Evolutionary conservation across 92 coral and sea anemone genomes (phyloP).

Genomic region (Nematostella vectensis): DNA sequence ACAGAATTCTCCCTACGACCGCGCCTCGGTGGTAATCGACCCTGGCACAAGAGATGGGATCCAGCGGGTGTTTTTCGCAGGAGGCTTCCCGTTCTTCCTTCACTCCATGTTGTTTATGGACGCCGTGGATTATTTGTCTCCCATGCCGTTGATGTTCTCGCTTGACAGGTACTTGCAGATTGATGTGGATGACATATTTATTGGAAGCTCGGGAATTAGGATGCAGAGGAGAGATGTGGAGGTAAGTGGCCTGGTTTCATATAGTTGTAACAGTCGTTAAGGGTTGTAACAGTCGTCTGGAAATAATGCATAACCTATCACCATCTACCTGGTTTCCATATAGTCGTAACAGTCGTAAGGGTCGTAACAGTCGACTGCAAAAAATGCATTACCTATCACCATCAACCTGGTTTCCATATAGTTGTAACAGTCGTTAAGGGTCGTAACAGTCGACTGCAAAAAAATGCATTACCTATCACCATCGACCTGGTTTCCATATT

Average conservation of each 20-base stretch:
- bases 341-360: no score
- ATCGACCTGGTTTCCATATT: no score
- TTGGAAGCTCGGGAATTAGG: conserved; percentile 74
- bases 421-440: no score
- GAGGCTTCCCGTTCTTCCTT: conserved; percentile 84
- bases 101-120: conserved; percentile 83
- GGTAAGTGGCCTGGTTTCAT: conserved; percentile 51
- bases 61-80: conserved; percentile 78
- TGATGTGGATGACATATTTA: conserved; percentile 90
- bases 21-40: conserved; percentile 71
- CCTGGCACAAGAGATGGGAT: conserved; percentile 68
- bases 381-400: no score
- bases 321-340: no score
- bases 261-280: no score
- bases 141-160: conserved; percentile 46
- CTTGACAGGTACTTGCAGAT: conserved; percentile 75
- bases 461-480: no score
- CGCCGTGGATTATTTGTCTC: conserved; percentile 67
- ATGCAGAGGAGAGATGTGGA: conserved; percentile 70
- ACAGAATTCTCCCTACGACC: conserved; percentile 26
- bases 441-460: no score
- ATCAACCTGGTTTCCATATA: no score
- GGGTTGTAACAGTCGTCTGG: no score
- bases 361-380: no score
- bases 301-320: no score